A percentile compares a stretch with the other conserved stretches of the same genome.
Evolutionary conservation across 2,888 invertebrate species (phyloP).

Genomic region (Kryphioiulus occultus): DNA sequence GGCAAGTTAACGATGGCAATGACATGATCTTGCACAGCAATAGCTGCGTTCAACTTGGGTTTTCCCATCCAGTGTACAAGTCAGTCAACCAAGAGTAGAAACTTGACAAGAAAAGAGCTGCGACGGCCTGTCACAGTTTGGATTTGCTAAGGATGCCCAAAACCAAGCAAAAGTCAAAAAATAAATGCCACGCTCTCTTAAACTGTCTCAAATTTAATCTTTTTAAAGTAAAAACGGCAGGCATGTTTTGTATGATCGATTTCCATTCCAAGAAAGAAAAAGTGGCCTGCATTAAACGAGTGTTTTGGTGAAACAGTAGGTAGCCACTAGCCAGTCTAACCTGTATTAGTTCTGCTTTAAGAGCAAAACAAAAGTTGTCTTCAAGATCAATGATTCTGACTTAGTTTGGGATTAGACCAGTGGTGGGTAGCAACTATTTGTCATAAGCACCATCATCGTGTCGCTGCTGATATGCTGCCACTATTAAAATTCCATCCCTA

Average conservation of each 20-base stretch:
- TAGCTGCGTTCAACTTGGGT: not conserved
- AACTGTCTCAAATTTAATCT: not conserved
- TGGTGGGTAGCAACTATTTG: too few relatives aligned
- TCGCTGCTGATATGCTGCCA: not conserved
- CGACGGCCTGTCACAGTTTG: not conserved
- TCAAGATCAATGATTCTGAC: not conserved
- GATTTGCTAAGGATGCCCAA: not conserved
- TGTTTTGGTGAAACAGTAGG: not conserved
- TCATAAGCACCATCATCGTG: too few relatives aligned
- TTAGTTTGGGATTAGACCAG: too few relatives aligned
- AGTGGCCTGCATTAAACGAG: not conserved
- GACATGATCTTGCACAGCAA: not conserved
- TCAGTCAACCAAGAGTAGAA: not conserved
- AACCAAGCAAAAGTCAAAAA: not conserved
- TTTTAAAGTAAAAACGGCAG: not conserved
- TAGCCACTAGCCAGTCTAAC: not conserved
- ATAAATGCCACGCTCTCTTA: not conserved
- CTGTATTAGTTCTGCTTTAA: not conserved
- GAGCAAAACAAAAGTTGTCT: not conserved
- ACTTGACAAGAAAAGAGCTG: not conserved
- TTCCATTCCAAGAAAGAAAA: conserved; percentile 20
- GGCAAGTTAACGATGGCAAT: not conserved
- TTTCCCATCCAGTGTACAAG: not conserved
- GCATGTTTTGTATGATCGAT: not conserved
- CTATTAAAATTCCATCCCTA: too few relatives aligned